These are phyloP conservation scores for Psammodynastes pulverulentus DNA, from an alignment of 2,113 vertebrate species.

Conservation along the genomic window DNA sequence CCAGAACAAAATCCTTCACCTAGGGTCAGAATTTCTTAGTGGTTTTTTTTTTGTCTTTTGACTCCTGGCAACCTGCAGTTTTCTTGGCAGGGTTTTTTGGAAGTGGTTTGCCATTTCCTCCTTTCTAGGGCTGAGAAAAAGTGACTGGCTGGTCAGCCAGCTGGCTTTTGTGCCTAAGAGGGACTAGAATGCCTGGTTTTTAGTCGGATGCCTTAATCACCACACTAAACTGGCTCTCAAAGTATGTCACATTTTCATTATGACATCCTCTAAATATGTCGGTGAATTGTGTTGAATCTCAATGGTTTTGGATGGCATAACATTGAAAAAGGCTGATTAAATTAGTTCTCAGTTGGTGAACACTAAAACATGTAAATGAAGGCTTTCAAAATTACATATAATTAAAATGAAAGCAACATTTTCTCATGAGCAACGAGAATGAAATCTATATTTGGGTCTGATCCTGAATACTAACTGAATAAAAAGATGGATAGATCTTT, in stretches of 20 bases:
- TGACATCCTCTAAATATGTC: background rate
- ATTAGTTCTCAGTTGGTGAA: background rate
- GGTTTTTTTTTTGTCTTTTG: background rate
- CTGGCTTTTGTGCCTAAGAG: background rate
- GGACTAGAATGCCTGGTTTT: background rate
- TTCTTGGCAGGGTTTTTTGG: background rate
- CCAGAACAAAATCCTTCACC: slow-evolving; percentile 10
- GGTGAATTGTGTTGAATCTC: background rate
- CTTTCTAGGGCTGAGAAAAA: background rate
- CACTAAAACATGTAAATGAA: background rate
- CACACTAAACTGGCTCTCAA: background rate
- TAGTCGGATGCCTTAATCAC: background rate
- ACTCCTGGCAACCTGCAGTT: background rate
- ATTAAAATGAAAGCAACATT: background rate
- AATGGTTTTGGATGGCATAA: background rate
- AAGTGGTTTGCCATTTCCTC: background rate
- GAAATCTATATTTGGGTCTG: background rate
- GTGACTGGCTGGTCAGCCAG: background rate
- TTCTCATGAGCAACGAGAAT: background rate
- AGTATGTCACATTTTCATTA: background rate
- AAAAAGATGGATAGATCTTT: background rate
- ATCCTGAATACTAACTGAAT: background rate
- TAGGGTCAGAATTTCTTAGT: background rate
- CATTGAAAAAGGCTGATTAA: background rate
- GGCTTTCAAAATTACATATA: background rate